Base-by-base conservation (phyloP, 2,797 vertebrate genomes). In the Vireo griseus region DNA sequence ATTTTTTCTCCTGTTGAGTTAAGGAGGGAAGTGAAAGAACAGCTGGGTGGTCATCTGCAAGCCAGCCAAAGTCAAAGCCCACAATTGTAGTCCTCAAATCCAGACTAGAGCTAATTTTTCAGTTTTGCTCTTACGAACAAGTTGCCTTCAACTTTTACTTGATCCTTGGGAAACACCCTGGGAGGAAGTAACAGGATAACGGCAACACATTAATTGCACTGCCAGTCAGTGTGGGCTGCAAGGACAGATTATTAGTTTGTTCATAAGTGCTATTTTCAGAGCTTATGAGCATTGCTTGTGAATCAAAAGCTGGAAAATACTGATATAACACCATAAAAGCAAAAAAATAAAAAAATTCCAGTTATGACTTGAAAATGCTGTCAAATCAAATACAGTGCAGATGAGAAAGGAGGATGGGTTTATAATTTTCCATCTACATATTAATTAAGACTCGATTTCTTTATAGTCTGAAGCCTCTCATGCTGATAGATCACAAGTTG, bases 401-500 rank as follows among this genome's bases (percentile, higher is more conserved):
- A 91, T 50, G 29, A 89, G 44, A 33, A 91, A 72, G 33, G 39
- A 92, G n/a, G 39, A 89, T 75, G 40, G 12, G 21, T 86, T 94
- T 69, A 57, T 67, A 73, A 84, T 91, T 95, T 96, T 72, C 39
- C 24, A 79, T 77, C 62, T 86, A 33, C 66, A 71, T 65, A 66
- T n/a, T 90, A 92, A 96, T 88, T 95, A 92, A 75, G 59, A 78
- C 35, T 63, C 2, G 0, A 29, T 74, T 79, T 94, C 88, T 75
- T 79, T 76, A 57, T 68, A 61, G 88, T 88, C 21, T 81, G 45
- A 55, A 86, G 57, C 3, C 55, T 93, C 92, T 95, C 67, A 67
- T 79, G 82, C 22, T 90, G 82, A 86, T 58, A 88, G 40, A 91
- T 92, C 73, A 79, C 65, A 91, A 94, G 75, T 69, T 82, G 8